Conservation (phyloP, 2,888 invertebrate species). For the Penaeus monodon region DNA sequence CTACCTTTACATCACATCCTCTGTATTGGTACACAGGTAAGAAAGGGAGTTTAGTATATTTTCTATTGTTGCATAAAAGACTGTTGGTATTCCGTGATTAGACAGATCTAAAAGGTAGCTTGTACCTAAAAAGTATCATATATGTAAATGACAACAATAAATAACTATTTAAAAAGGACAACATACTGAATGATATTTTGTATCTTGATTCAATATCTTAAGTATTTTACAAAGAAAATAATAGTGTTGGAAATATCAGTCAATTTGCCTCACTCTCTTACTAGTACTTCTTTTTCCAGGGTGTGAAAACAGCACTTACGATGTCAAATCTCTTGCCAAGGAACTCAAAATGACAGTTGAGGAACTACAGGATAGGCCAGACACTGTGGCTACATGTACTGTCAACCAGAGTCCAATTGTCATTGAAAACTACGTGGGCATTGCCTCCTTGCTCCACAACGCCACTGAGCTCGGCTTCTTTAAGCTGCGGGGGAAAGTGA, state of each 20-base stretch:
- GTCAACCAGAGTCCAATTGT: conserved; percentile 80
- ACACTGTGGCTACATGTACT: conserved; percentile 69
- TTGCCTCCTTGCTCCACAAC: conserved; percentile 85
- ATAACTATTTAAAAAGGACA: too few relatives aligned
- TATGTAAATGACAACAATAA: too few relatives aligned
- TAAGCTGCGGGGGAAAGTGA: conserved; percentile 87
- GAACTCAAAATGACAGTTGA: conserved; percentile 75
- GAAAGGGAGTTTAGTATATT: conserved; percentile 1
- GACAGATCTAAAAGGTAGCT: neutral
- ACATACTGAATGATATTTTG: too few relatives aligned
- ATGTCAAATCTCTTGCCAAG: conserved; percentile 76
- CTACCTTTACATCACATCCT: conserved; percentile 86
- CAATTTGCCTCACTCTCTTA: too few relatives aligned
- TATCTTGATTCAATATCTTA: too few relatives aligned
- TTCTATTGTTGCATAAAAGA: conserved; percentile 5
- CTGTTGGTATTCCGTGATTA: neutral
- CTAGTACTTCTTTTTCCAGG: conserved; percentile 43
- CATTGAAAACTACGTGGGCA: conserved; percentile 84
- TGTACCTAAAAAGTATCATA: conserved; percentile 9
- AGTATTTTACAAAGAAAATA: too few relatives aligned
- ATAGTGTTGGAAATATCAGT: too few relatives aligned
- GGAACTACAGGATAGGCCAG: conserved; percentile 68
- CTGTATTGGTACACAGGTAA: conserved; percentile 78
- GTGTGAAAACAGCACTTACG: conserved; percentile 72
- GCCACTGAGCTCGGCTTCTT: conserved; percentile 87